Evolutionary conservation across 2,888 invertebrate genomes (phyloP), one percentile per base, ranked within the genome.

Genomic region (Harpalus rufipes): DNA sequence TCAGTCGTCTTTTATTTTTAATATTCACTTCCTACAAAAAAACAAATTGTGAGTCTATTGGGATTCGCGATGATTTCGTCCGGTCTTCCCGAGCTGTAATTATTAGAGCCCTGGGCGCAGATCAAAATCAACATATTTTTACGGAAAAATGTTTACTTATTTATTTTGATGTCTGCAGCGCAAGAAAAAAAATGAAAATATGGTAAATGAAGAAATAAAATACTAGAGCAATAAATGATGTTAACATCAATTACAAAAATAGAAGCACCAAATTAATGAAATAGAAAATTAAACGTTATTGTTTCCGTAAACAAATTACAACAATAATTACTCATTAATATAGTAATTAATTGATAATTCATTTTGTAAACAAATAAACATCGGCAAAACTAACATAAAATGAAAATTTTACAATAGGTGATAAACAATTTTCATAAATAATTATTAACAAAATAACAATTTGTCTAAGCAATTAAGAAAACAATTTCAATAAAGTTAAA

Each of bases 1-100:
- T 21, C 72, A 21, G 72, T 74, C 18, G 44, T 74, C 44, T 74
- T 74, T 74, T 74, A 44, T 74, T 74, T 74, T 74, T 74, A 51
- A 74, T 74, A 74, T 74, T 44, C 72, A 44, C 72, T 18, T 44
- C 44, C 44, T 65, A 41, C 72, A 72, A 21, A 68, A 68, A 63
- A 68, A 68, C 18, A 18, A 74, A 74, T 74, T 74, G 72, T 14
- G 72, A 74, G 72, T 44, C 72, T 44, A 51, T 18, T 14, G 51
- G 72, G 72, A 74, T 44, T 16, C 25, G 14, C 10, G 18, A 16
- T 74, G 72, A 74, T 51, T 74, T 74, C 25, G 12, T 18, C 41
- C 12, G 44, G 72, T 12, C 72, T 74, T 14, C 14, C 25, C 16
- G 32, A 14, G 18, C 44, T 74, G 41, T 44, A 41, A 44, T 68